These are phyloP conservation scores for Platycheirus rosarum DNA, from an alignment of 2,888 invertebrate genomes.

Conservation along the genomic window DNA sequence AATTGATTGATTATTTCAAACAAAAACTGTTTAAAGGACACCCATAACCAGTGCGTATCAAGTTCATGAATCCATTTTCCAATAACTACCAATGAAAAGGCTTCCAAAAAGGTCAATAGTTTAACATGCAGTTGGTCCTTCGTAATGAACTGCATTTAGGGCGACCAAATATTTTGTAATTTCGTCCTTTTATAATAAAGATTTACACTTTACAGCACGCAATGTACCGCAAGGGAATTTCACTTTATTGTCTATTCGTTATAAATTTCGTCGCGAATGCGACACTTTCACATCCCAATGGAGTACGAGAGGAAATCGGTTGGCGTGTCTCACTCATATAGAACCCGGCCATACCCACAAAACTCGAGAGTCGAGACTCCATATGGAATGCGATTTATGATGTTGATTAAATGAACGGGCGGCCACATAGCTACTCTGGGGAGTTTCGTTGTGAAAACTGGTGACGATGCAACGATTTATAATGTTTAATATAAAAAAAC, in stretches of 20 bases:
- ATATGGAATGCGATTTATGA: slow-evolving; percentile 59
- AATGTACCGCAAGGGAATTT: slow-evolving; percentile 37
- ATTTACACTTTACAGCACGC: slow-evolving; percentile 48
- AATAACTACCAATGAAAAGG: too few relatives aligned
- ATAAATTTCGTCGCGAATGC: slow-evolving; percentile 41
- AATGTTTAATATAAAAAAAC: slow-evolving; percentile 51
- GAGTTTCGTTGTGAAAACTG: not conserved
- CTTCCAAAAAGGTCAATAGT: too few relatives aligned
- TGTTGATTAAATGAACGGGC: slow-evolving; percentile 66
- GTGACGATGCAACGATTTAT: slow-evolving; percentile 59
- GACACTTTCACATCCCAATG: not conserved
- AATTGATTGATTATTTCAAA: too few relatives aligned
- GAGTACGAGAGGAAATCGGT: slow-evolving; percentile 8
- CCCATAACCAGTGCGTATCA: too few relatives aligned
- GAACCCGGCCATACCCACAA: slow-evolving; percentile 3
- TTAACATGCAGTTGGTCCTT: too few relatives aligned
- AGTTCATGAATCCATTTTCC: too few relatives aligned
- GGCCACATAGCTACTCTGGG: not conserved
- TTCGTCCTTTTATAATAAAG: slow-evolving; percentile 8
- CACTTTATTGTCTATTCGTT: slow-evolving; percentile 40
- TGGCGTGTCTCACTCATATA: not conserved
- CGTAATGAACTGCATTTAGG: too few relatives aligned
- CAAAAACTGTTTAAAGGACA: too few relatives aligned
- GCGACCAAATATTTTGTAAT: slow-evolving; percentile 42
- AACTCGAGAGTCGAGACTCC: not conserved